A percentile compares a stretch with the other conserved stretches of the same genome.
Evolutionary conservation across 2,888 invertebrate genomes (phyloP).

Genomic region (Aphrophora alni): DNA sequence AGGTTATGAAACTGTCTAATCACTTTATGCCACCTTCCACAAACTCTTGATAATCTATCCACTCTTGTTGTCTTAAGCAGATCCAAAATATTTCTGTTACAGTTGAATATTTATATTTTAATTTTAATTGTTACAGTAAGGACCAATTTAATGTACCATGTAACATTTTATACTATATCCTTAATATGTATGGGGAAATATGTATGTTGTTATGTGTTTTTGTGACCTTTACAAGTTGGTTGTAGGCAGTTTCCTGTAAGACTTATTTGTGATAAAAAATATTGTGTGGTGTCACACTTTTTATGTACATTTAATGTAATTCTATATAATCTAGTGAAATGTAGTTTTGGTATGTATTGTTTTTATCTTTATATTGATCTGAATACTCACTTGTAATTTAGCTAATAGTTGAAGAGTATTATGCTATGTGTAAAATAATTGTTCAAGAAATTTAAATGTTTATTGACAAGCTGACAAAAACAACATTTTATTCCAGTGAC

Average conservation of each 20-base stretch:
- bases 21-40: neutral
- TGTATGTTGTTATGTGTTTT: neutral
- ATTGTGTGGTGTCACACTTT: neutral
- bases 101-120: neutral
- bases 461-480: too few species aligned
- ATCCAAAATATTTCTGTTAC: neutral
- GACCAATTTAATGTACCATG: neutral
- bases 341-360: neutral
- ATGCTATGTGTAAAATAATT: too few species aligned
- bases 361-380: neutral
- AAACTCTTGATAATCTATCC: neutral
- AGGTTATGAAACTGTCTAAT: slow-evolving; percentile 50
- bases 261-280: neutral
- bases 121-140: neutral
- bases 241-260: neutral
- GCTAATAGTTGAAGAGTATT: neutral
- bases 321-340: neutral
- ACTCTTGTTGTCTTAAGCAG: neutral
- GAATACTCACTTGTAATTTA: neutral
- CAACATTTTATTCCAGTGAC: too few species aligned
- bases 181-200: neutral
- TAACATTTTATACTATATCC: neutral
- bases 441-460: too few species aligned
- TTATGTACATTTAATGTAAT: neutral
- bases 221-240: neutral